These are phyloP conservation scores for Halesus radiatus DNA, from an alignment of 1,140 invertebrate species.

Conservation along the genomic window DNA sequence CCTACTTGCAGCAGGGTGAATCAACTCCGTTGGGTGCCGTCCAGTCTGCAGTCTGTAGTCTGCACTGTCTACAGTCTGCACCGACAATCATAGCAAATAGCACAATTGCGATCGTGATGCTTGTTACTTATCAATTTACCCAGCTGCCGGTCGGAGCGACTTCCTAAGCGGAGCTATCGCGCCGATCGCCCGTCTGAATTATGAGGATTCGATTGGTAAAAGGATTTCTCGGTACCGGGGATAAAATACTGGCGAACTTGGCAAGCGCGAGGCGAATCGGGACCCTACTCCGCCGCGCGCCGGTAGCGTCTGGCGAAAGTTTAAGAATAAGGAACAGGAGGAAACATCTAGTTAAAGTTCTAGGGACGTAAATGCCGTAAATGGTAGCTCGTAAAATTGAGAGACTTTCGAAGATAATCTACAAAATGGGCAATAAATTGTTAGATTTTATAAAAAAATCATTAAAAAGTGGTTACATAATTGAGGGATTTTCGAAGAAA, in stretches of 20 bases:
- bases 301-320: too few species aligned
- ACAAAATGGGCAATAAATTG: too few species aligned
- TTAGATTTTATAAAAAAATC: too few species aligned
- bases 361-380: too few species aligned
- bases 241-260: not conserved
- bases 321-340: too few species aligned
- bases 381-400: too few species aligned
- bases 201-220: constrained; percentile 43
- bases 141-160: constrained; percentile 34
- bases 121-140: constrained; percentile 56
- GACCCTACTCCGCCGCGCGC: not conserved
- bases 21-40: not conserved
- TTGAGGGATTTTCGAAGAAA: too few species aligned
- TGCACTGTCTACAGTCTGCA: constrained; percentile 10
- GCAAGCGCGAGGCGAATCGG: not conserved
- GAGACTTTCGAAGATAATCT: too few species aligned
- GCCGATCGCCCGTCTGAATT: constrained; percentile 33
- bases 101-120: constrained; percentile 52
- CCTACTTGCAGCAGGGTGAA: not conserved
- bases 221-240: constrained; percentile 31
- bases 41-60: constrained; percentile 23
- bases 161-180: constrained; percentile 28
- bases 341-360: too few species aligned
- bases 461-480: too few species aligned
- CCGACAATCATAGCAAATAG: constrained; percentile 31